A percentile compares a stretch with the other conserved stretches of the same genome.
These are phyloP conservation scores for Schizaphis graminum DNA, from an alignment of 2,888 invertebrate species.

Conservation along the genomic window DNA sequence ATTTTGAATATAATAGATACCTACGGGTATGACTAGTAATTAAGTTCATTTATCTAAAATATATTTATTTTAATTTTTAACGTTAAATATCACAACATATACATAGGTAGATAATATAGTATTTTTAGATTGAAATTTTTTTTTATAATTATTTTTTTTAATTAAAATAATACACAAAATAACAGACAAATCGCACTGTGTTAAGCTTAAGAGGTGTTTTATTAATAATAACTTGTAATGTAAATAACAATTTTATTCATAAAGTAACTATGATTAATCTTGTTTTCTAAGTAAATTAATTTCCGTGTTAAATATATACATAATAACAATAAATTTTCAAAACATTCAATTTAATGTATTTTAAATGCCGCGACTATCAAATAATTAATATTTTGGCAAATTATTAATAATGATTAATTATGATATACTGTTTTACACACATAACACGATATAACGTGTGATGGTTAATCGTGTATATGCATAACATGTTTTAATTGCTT, in stretches of 20 bases:
- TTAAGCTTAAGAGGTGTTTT: not conserved
- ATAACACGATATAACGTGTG: not conserved
- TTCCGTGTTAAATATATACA: not conserved
- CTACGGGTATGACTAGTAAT: not conserved
- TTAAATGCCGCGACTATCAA: not conserved
- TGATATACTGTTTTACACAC: not conserved
- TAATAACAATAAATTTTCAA: not conserved
- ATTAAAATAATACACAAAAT: not conserved
- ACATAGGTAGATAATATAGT: not conserved
- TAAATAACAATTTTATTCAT: not conserved
- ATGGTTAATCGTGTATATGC: not conserved
- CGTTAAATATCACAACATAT: not conserved
- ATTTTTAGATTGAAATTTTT: not conserved
- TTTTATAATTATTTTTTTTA: not conserved
- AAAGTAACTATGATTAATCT: not conserved
- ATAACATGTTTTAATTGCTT: not conserved
- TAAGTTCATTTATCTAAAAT: not conserved
- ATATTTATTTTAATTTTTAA: not conserved
- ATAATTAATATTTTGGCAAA: not conserved
- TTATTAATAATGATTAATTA: not conserved
- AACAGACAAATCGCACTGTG: not conserved
- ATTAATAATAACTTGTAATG: not conserved
- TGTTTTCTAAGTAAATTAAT: not conserved
- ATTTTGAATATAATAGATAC: not conserved
- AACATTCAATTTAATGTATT: not conserved